These are phyloP conservation scores for Platerodrilus igneus DNA, from an alignment of 2,888 invertebrate species.

Conservation along the genomic window DNA sequence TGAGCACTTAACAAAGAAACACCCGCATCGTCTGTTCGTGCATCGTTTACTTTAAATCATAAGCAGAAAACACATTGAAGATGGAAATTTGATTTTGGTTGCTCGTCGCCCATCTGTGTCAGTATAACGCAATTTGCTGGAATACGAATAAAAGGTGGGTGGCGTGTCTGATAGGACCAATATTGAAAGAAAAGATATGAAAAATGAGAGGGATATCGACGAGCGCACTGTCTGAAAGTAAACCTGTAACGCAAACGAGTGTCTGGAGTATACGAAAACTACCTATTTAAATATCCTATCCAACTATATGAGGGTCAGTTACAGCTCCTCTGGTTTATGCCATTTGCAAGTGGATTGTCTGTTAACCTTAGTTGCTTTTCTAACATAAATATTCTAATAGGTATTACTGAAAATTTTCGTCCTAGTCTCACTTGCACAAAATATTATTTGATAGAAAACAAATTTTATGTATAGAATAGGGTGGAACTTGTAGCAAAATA, in stretches of 20 bases:
- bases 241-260: conserved; percentile 28
- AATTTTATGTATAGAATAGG: no score
- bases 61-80: conserved; percentile 31
- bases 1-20: no score
- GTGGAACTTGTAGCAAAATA: no score
- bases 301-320: conserved; percentile 28
- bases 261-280: conserved; percentile 23
- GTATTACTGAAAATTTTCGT: no score
- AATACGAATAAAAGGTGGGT: conserved; percentile 20
- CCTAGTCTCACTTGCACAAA: no score
- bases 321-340: no score
- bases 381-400: no score
- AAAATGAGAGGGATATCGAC: conserved; percentile 32
- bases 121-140: conserved; percentile 35
- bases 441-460: no score
- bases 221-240: conserved; percentile 33
- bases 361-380: no score
- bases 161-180: conserved; percentile 31
- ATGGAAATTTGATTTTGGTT: conserved; percentile 39
- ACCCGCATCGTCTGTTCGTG: no score
- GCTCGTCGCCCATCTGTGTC: conserved; percentile 37
- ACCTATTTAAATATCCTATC: conserved; percentile 29
- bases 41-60: no score
- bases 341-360: no score
- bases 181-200: conserved; percentile 34